Percentiles rank a stretch among this genome's conserved stretches.
Evolutionary conservation across 2,113 vertebrate genomes (phyloP).

Genomic region (Isurus oxyrinchus): DNA sequence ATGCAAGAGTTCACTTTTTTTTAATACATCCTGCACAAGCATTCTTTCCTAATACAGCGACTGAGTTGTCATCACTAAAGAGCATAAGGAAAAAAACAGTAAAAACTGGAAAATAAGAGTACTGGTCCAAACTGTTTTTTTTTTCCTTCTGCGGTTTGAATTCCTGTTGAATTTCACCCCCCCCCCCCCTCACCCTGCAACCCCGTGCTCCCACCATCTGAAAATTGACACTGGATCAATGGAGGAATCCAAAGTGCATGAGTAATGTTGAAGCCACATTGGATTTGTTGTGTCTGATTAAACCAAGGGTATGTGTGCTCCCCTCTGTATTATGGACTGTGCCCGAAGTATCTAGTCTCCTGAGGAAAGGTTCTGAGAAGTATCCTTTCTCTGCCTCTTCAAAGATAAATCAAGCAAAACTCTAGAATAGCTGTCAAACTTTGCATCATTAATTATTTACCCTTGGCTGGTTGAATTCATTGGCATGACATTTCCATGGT

Average conservation of each 20-base stretch:
- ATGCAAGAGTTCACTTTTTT: neutral
- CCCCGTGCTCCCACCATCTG: neutral
- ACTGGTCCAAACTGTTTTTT: too few species aligned
- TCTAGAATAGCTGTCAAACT: neutral
- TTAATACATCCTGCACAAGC: neutral
- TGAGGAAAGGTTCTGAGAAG: neutral
- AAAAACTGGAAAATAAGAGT: too few species aligned
- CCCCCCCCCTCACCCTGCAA: too few species aligned
- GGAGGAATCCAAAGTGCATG: neutral
- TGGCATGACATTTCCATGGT: neutral
- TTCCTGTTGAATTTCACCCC: neutral
- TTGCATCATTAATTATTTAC: neutral
- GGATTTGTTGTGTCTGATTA: neutral
- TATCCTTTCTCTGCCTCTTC: neutral
- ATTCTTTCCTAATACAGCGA: neutral
- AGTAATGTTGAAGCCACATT: neutral
- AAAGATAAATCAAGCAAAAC: neutral
- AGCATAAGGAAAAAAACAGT: too few species aligned
- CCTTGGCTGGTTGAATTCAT: neutral
- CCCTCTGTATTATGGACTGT: neutral
- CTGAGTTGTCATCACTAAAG: neutral
- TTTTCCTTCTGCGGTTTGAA: neutral
- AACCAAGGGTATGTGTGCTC: too few species aligned
- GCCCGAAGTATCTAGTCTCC: neutral
- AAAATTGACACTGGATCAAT: neutral